phyloP scores from a whole-genome alignment of 2,113 vertebrate genomes.

The Zonotrichia leucophrys region DNA sequence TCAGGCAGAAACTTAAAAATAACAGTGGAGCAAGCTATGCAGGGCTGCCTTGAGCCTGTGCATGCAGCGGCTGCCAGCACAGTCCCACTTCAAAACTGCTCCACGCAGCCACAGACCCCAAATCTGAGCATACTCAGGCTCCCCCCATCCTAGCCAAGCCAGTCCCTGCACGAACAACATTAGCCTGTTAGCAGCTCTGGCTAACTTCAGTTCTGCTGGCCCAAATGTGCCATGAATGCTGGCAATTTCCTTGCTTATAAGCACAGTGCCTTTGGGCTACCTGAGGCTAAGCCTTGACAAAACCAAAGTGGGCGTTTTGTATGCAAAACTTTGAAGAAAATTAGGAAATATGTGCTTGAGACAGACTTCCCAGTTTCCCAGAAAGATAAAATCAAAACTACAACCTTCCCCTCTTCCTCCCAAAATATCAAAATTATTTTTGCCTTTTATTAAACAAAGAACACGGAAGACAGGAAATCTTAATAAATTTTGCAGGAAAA shows the following conservation, averaged over 20 bases:
- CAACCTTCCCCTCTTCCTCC: rapidly evolving
- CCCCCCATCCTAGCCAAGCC: not conserved
- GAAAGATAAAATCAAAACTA: not conserved
- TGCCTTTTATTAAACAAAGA: not conserved
- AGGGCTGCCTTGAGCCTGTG: not conserved
- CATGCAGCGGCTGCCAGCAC: not conserved
- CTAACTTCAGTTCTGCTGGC: not conserved
- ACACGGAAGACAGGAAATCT: not conserved
- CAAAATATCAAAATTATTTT: not conserved
- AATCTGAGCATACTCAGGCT: not conserved
- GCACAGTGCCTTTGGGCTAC: not conserved
- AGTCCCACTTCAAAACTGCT: not conserved
- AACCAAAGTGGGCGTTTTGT: not conserved
- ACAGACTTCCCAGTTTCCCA: not conserved
- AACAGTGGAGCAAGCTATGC: not conserved
- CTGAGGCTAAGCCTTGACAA: not conserved
- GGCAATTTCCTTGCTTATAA: not conserved
- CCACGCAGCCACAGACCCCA: not conserved
- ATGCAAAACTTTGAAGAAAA: not conserved
- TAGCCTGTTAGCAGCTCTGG: not conserved
- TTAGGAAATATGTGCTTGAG: not conserved
- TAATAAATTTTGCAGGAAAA: not conserved
- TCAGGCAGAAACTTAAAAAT: not conserved
- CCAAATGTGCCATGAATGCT: not conserved
- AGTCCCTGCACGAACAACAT: not conserved